Conservation (phyloP, 2,888 invertebrate genomes). For the Lasioglossum leucozonium region DNA sequence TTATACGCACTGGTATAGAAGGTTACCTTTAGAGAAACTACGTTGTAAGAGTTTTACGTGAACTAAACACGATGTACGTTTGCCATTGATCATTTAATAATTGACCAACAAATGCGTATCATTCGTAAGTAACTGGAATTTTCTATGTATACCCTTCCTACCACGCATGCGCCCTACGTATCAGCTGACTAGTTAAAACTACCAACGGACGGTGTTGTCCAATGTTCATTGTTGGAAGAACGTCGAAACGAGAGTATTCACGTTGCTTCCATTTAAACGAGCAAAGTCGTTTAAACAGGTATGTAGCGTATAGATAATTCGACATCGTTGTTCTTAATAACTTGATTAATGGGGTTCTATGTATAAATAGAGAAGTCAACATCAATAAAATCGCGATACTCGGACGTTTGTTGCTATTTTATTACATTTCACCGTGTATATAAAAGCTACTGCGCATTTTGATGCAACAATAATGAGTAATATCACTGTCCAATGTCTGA, state of each 20-base stretch:
- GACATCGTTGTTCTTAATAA: neutral
- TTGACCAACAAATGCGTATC: slow-evolving; percentile 60
- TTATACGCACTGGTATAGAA: slow-evolving; percentile 97
- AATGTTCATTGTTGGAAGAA: slow-evolving; percentile 77
- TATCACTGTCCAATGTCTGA: neutral
- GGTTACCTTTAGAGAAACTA: slow-evolving; percentile 84
- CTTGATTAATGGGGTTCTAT: neutral
- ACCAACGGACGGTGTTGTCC: slow-evolving; percentile 43
- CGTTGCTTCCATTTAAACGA: slow-evolving; percentile 78
- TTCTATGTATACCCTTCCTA: slow-evolving; percentile 43
- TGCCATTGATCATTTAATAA: slow-evolving; percentile 70
- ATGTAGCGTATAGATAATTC: slow-evolving; percentile 44
- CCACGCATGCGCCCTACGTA: slow-evolving; percentile 59
- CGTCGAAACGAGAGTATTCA: slow-evolving; percentile 84
- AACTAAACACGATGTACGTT: slow-evolving; percentile 64
- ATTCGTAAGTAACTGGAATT: slow-evolving; percentile 63
- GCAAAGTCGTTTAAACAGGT: slow-evolving; percentile 49
- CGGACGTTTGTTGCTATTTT: neutral
- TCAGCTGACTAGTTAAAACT: slow-evolving; percentile 72
- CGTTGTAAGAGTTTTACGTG: slow-evolving; percentile 65
- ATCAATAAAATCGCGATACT: neutral
- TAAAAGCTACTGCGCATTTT: slow-evolving; percentile 51
- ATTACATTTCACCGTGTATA: slow-evolving; percentile 10
- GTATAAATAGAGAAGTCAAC: slow-evolving; percentile 6
- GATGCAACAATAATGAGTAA: slow-evolving; percentile 6